Evolutionary conservation across 2,113 vertebrate genomes (phyloP).

Genomic region (Oncorhynchus nerka): DNA sequence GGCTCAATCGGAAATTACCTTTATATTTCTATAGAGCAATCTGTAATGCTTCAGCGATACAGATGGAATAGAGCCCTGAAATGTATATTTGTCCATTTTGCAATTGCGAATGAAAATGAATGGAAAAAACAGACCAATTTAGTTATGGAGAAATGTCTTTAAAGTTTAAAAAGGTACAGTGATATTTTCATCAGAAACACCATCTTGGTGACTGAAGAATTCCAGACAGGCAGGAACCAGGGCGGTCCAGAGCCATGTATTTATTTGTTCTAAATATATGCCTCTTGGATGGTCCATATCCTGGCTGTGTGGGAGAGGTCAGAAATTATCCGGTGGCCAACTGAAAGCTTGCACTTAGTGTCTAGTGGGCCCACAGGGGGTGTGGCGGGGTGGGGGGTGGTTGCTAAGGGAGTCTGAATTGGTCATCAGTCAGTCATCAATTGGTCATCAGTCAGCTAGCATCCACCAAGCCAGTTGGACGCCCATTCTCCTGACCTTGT

Average conservation of each 20-base stretch:
- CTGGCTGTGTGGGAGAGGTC: not conserved
- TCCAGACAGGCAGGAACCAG: not conserved
- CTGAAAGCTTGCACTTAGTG: constrained; percentile 5
- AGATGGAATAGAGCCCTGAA: no score
- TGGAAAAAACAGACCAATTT: no score
- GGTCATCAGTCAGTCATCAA: not conserved
- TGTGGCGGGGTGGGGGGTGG: not conserved
- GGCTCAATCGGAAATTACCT: no score
- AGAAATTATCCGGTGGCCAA: not conserved
- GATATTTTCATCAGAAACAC: no score
- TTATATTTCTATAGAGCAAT: no score
- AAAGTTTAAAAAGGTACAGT: no score
- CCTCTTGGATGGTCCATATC: not conserved
- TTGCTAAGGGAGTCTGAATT: not conserved
- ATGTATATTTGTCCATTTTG: no score
- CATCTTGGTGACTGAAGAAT: not conserved
- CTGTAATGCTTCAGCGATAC: no score
- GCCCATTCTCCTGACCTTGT: not conserved
- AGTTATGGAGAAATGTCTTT: no score
- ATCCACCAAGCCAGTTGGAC: not conserved
- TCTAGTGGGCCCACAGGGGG: not conserved
- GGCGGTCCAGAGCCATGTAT: no score
- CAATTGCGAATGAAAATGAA: no score
- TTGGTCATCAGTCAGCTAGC: not conserved
- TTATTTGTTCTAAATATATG: no score